Percentiles rank a stretch among this genome's conserved stretches.
Evolutionary conservation across 2,113 vertebrate genomes (phyloP).

Genomic region (Microtus oregoni): DNA sequence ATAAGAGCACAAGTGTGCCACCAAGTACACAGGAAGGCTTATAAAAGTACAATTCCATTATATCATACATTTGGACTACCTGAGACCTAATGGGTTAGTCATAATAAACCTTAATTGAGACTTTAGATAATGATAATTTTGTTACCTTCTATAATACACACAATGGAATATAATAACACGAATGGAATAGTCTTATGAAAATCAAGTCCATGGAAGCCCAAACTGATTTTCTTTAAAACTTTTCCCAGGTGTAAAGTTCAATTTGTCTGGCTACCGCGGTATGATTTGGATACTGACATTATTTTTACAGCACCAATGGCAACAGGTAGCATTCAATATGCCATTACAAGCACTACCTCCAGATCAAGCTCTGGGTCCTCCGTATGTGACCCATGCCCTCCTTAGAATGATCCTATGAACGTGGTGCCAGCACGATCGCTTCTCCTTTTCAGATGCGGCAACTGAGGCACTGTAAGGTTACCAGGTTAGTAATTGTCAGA

Average conservation of each 20-base stretch:
- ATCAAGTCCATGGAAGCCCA: not conserved
- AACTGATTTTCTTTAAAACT: not conserved
- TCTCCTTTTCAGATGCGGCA: not conserved
- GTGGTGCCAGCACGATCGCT: rapidly evolving
- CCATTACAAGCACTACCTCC: not conserved
- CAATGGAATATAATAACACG: not conserved
- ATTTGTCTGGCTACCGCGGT: not conserved
- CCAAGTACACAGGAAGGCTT: not conserved
- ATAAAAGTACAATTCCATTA: slow-evolving; percentile 40
- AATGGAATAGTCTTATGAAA: not conserved
- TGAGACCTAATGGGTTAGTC: not conserved
- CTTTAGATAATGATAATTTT: slow-evolving; percentile 55
- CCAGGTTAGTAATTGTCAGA: not conserved
- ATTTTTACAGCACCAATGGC: rapidly evolving
- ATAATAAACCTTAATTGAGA: slow-evolving; percentile 38
- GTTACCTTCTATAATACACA: not conserved
- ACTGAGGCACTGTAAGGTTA: not conserved
- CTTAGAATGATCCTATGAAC: not conserved
- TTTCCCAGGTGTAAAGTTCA: not conserved
- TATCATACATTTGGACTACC: not conserved
- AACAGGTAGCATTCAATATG: rapidly evolving
- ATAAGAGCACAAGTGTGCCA: not conserved
- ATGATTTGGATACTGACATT: not conserved
- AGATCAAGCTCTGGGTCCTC: not conserved
- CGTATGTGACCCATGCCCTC: rapidly evolving